phyloP scores from a whole-genome alignment of 2,888 invertebrate species.

The Agrotis ipsilon region DNA sequence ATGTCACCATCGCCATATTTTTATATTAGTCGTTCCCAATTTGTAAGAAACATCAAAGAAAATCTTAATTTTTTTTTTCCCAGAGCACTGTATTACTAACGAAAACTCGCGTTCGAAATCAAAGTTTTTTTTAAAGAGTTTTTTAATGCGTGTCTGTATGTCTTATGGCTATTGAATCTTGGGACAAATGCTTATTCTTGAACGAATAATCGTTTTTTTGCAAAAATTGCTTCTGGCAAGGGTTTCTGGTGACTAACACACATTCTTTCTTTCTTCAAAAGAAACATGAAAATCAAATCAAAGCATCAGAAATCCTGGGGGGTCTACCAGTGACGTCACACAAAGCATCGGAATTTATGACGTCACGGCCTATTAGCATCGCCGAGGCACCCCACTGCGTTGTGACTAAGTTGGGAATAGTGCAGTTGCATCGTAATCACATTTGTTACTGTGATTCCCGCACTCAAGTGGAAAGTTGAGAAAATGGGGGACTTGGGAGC shows the following conservation, averaged over 20 bases:
- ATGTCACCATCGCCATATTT: no score
- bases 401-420: conserved; percentile 60
- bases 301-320: conserved; percentile 45
- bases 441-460: conserved; percentile 65
- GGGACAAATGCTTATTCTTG: no score
- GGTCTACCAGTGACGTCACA: conserved; percentile 61
- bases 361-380: conserved; percentile 74
- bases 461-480: conserved; percentile 49
- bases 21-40: no score
- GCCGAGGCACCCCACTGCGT: conserved; percentile 55
- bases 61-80: no score
- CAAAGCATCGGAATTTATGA: conserved; percentile 67
- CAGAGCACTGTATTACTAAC: no score
- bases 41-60: no score
- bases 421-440: conserved; percentile 66
- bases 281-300: conserved; percentile 19
- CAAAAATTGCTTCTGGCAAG: no score
- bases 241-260: background rate
- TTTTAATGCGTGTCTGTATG: no score
- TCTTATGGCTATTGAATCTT: no score
- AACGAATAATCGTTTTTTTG: background rate
- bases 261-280: background rate
- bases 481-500: conserved; percentile 50
- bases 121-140: no score
- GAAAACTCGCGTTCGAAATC: no score